These are phyloP conservation scores for Scolopax mira DNA, from an alignment of 2,113 vertebrate genomes.

Conservation along the genomic window DNA sequence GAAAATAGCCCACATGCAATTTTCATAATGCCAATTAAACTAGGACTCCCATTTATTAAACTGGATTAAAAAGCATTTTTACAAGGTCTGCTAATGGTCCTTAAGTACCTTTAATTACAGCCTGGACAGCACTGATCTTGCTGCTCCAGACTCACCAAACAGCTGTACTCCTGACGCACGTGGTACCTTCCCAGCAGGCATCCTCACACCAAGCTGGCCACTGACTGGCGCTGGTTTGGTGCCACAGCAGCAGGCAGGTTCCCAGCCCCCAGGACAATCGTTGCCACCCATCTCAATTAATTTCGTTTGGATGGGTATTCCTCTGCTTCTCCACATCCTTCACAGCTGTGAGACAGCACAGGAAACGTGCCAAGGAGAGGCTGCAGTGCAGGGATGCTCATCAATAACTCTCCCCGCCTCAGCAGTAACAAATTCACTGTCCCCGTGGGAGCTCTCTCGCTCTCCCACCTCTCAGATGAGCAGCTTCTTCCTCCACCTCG, in stretches of 20 bases:
- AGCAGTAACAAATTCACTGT: background rate
- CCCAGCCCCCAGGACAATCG: rapidly evolving
- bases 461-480: rapidly evolving
- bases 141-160: background rate
- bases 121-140: background rate
- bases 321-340: background rate
- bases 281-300: rapidly evolving
- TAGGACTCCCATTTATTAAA: background rate
- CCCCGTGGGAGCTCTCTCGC: rapidly evolving
- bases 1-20: background rate
- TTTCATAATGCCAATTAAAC: background rate
- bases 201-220: rapidly evolving
- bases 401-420: background rate
- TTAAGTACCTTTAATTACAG: background rate
- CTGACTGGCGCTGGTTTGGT: rapidly evolving
- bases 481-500: background rate
- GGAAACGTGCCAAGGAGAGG: rapidly evolving
- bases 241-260: background rate
- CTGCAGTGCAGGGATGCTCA: background rate
- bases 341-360: background rate
- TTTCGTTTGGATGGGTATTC: background rate
- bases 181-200: rapidly evolving
- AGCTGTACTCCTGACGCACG: rapidly evolving
- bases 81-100: background rate
- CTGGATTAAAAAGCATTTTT: constrained; percentile 6